Conservation (phyloP, 2,888 invertebrate genomes). For the Disparrhopalites patrizii region DNA sequence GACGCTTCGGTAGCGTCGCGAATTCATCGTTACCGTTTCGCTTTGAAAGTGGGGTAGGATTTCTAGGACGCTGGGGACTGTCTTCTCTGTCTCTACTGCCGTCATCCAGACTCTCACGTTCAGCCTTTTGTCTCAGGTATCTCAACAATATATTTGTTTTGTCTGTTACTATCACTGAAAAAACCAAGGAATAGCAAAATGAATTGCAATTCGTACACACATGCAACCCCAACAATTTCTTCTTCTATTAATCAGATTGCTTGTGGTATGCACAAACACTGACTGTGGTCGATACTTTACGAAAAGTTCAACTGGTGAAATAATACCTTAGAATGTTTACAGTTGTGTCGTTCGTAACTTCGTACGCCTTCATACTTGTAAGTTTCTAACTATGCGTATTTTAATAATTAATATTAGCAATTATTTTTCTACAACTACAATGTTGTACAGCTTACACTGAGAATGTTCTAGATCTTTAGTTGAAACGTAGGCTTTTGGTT, state of each 20-base stretch:
- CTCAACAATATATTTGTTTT: constrained; percentile 89
- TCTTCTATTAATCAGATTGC: too few relatives aligned
- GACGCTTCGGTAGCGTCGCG: constrained; percentile 10
- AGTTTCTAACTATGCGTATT: too few relatives aligned
- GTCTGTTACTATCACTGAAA: constrained; percentile 94
- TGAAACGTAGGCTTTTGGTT: constrained; percentile 86
- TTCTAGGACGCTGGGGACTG: constrained; percentile 1
- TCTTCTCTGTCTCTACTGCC: not conserved
- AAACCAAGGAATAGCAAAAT: too few relatives aligned
- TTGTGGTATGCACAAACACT: too few relatives aligned
- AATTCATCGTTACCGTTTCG: constrained; percentile 12
- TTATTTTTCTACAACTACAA: not conserved
- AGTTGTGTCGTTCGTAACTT: too few relatives aligned
- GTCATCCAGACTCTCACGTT: constrained; percentile 6
- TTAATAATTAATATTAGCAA: too few relatives aligned
- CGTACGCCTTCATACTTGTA: too few relatives aligned
- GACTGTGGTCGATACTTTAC: too few relatives aligned
- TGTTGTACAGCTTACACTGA: constrained; percentile 69
- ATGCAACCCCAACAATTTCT: too few relatives aligned
- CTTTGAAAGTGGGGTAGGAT: constrained; percentile 10
- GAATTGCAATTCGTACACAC: too few relatives aligned
- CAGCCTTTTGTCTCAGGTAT: constrained; percentile 71
- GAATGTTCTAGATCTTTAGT: constrained; percentile 90
- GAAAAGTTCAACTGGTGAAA: too few relatives aligned
- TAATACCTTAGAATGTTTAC: too few relatives aligned